These are phyloP conservation scores for Hirtodrosophila confusa DNA, from an alignment of 2,888 invertebrate genomes.

Conservation along the genomic window DNA sequence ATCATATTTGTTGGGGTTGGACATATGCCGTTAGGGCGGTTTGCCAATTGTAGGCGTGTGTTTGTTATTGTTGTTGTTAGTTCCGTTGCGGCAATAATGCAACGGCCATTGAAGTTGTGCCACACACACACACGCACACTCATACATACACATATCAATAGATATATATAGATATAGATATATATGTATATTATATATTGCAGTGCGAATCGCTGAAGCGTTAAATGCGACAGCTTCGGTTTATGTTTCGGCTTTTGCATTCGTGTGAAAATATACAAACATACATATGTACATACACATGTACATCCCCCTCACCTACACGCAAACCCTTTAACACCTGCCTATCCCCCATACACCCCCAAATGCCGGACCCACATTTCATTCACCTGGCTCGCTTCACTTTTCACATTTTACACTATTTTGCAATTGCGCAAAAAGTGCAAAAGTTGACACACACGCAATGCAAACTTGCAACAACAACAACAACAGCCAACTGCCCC, in stretches of 20 bases:
- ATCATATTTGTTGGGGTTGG: conserved; percentile 45
- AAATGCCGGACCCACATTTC: conserved; percentile 18
- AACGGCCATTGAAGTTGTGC: conserved; percentile 69
- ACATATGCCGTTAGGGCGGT: conserved; percentile 43
- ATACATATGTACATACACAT: neutral
- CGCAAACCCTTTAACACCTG: too few species aligned
- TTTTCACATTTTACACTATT: conserved; percentile 59
- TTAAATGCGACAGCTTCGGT: conserved; percentile 48
- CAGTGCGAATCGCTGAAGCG: conserved; percentile 70
- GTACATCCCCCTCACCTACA: too few species aligned
- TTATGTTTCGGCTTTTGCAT: conserved; percentile 42
- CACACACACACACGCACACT: conserved; percentile 33
- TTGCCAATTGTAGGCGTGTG: conserved; percentile 61
- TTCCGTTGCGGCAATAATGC: conserved; percentile 55
- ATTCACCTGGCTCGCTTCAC: conserved; percentile 56
- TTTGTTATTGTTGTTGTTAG: conserved; percentile 29
- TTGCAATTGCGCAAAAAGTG: conserved; percentile 75
- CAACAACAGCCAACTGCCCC: conserved; percentile 36
- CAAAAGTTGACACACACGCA: conserved; percentile 76
- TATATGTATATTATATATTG: conserved; percentile 12
- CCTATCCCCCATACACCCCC: neutral
- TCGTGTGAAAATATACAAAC: conserved; percentile 49
- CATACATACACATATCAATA: conserved; percentile 9
- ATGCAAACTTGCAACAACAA: conserved; percentile 32
- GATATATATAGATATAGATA: conserved; percentile 9